Percentiles rank a stretch among this genome's conserved stretches.
Conservation (phyloP, 92 coral and sea anemone species). For the Epizoanthus stellaris region DNA sequence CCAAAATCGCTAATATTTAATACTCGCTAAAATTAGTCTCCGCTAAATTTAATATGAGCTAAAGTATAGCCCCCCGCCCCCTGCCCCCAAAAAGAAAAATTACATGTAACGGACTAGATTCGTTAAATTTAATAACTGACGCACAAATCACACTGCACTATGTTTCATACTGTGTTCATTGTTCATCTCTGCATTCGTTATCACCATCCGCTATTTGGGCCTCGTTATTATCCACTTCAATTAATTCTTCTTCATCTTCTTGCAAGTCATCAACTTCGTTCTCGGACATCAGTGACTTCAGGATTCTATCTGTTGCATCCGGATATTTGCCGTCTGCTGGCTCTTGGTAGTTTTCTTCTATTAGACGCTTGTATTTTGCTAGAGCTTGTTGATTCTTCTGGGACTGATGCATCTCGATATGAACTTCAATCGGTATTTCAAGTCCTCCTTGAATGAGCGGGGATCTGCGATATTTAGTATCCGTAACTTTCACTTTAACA, state of each 20-base stretch:
- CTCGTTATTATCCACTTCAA: background rate
- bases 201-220: no score
- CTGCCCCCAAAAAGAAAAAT: no score
- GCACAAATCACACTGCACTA: no score
- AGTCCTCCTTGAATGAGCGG: background rate
- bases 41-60: no score
- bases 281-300: slow-evolving; percentile 10
- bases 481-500: background rate
- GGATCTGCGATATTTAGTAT: background rate
- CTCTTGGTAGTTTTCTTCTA: background rate
- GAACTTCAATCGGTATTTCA: slow-evolving; percentile 4
- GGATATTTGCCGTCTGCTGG: background rate
- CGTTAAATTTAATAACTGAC: no score
- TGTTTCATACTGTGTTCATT: no score
- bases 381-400: slow-evolving; percentile 15
- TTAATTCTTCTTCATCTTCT: background rate
- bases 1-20: no score
- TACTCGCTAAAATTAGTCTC: no score
- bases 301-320: background rate
- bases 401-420: background rate
- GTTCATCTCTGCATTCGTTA: no score
- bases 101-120: no score
- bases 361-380: slow-evolving; percentile 1
- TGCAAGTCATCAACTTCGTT: background rate
- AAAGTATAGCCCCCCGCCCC: no score